Percentiles rank a stretch among this genome's conserved stretches.
Conservation (phyloP, 1,140 invertebrate genomes). For the Drosophila quadrilineata region DNA sequence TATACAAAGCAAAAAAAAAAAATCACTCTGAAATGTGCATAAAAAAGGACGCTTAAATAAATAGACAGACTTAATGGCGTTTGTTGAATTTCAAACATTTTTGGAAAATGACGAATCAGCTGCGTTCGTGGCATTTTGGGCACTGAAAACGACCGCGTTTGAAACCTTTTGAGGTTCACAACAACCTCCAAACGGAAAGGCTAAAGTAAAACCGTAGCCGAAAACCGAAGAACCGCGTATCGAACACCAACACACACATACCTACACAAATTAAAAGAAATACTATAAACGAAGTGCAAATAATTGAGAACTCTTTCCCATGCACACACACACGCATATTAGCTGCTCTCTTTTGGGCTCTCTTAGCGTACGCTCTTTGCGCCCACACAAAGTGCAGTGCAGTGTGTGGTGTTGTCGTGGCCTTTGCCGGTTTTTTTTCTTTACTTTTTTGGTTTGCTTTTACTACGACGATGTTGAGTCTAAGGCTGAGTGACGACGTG, state of each 20-base stretch:
- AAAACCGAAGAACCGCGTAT: constrained; percentile 14
- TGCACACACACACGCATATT: too few relatives aligned
- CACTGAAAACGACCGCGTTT: constrained; percentile 27
- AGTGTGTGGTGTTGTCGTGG: constrained; percentile 6
- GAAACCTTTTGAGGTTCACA: too few relatives aligned
- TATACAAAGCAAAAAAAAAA: too few relatives aligned
- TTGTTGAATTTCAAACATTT: not conserved
- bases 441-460: too few relatives aligned
- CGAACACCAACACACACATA: not conserved
- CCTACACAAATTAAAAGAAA: not conserved
- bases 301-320: too few relatives aligned
- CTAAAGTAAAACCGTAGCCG: too few relatives aligned
- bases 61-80: not conserved
- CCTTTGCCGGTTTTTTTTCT: constrained; percentile 63
- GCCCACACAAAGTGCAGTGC: constrained; percentile 46
- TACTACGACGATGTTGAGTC: constrained; percentile 33
- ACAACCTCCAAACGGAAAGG: too few relatives aligned
- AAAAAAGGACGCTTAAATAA: not conserved
- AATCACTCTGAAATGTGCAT: not conserved
- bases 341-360: constrained; percentile 24
- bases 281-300: not conserved
- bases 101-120: not conserved
- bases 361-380: constrained; percentile 21
- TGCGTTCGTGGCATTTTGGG: constrained; percentile 34
- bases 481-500: constrained; percentile 24